These are phyloP conservation scores for Idaea dimidiata DNA, from an alignment of 2,888 invertebrate genomes.

Conservation along the genomic window DNA sequence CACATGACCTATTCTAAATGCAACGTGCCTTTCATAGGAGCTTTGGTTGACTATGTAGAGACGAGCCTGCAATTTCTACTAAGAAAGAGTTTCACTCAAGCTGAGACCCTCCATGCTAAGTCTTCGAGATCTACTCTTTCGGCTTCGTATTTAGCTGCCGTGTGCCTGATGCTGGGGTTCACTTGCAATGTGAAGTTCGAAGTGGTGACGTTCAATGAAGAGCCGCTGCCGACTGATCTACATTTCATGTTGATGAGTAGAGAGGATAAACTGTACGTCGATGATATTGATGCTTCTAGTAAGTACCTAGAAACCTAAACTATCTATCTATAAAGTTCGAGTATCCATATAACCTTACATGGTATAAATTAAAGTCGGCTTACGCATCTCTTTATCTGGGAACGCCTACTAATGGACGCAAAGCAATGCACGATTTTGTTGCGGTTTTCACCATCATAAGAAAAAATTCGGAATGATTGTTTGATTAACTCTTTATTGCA, in stretches of 20 bases:
- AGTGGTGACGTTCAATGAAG: slow-evolving; percentile 57
- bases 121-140: slow-evolving; percentile 47
- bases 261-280: slow-evolving; percentile 64
- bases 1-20: slow-evolving; percentile 61
- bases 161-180: slow-evolving; percentile 58
- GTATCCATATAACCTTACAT: not conserved
- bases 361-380: not conserved
- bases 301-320: slow-evolving; percentile 35
- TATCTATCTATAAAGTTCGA: slow-evolving; percentile 6
- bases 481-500: too few species aligned
- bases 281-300: slow-evolving; percentile 68
- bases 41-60: slow-evolving; percentile 61
- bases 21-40: slow-evolving; percentile 57
- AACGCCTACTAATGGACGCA: not conserved
- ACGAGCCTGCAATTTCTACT: slow-evolving; percentile 56
- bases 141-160: slow-evolving; percentile 50
- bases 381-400: not conserved
- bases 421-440: not conserved
- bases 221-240: slow-evolving; percentile 57
- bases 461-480: too few species aligned
- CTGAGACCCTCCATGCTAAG: slow-evolving; percentile 51
- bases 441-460: too few species aligned
- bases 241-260: slow-evolving; percentile 67
- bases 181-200: slow-evolving; percentile 66
- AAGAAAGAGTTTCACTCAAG: slow-evolving; percentile 46